Evolutionary conservation across 2,888 invertebrate species (phyloP).

Genomic region (Rhagium mordax): DNA sequence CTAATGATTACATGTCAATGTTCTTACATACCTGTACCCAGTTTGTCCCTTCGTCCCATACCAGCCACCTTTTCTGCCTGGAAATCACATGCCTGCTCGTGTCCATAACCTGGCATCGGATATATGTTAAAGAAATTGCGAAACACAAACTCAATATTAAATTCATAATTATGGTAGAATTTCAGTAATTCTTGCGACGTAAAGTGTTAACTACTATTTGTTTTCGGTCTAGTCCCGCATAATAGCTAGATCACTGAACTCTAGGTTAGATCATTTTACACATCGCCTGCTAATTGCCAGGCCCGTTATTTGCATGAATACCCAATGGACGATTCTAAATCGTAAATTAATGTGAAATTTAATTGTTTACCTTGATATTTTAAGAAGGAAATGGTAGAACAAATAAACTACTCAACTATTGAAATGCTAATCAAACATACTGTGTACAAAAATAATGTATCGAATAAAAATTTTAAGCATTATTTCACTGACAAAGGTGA

Average conservation of each 20-base stretch:
- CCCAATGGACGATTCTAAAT: too few species aligned
- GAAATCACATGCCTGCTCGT: constrained; percentile 56
- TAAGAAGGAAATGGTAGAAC: too few species aligned
- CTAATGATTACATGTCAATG: background rate
- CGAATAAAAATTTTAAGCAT: too few species aligned
- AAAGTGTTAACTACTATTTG: background rate
- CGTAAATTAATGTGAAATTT: too few species aligned
- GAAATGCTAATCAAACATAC: too few species aligned
- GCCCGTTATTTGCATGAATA: background rate
- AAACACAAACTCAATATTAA: background rate
- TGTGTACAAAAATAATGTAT: too few species aligned
- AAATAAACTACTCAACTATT: too few species aligned
- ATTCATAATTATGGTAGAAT: background rate
- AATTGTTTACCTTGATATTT: too few species aligned
- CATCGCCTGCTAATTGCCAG: background rate
- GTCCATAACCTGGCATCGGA: constrained; percentile 47
- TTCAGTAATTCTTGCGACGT: background rate
- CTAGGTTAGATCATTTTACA: background rate
- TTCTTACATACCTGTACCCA: constrained; percentile 74
- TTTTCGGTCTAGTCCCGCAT: background rate
- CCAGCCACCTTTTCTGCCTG: constrained; percentile 73
- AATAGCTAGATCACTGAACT: constrained; percentile 6
- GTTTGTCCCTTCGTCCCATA: constrained; percentile 75
- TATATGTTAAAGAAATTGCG: background rate
- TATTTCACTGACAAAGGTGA: too few species aligned